Evolutionary conservation across 2,113 vertebrate genomes (phyloP), one percentile per base, ranked within the genome.

Genomic region (Planiliza haematocheilus): DNA sequence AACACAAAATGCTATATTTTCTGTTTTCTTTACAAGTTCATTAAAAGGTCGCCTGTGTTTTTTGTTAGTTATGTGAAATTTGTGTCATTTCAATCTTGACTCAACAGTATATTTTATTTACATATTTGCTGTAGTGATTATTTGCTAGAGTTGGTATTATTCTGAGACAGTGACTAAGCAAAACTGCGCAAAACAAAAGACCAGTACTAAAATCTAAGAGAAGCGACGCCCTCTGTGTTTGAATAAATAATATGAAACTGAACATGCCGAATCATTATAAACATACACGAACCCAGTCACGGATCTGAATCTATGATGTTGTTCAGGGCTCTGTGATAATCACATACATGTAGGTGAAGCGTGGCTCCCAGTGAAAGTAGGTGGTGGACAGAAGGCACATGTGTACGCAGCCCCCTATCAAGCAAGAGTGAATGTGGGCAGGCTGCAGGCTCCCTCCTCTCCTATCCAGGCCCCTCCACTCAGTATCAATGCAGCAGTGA

Each of bases 401-500:
- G 65, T 43, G 51, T 61, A 51, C 39, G 48, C 65, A 45, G 74
- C 24, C 66, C 55, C 36, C 56, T n/a, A 39, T 49, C 18, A 38
- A 66, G 34, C 53, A 51, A 78, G 43, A 58, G 71, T 75, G 70
- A 59, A 64, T 66, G 49, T 77, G 78, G 45, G 43, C n/a, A 4
- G 67, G 60, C 66, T 89, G 85, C 50, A 8, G 70, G 59, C 72
- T 79, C 74, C 13, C 69, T 9, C 34, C 81, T 85, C 78, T 83
- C 60, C 74, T 83, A 73, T 83, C 42, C 74, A 57, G 78, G 73
- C 85, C 86, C 85, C 86, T 85, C 85, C 79, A 83, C 85, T 76
- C 8, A 74, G 83, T 81, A 77, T 79, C 78, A 86, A 81, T 88
- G 89, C 89, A 90, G 87, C 88, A 90, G 79, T 24, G 9, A 64